These are phyloP conservation scores for Nylanderia fulva DNA, from an alignment of 1,140 invertebrate genomes.

Conservation along the genomic window DNA sequence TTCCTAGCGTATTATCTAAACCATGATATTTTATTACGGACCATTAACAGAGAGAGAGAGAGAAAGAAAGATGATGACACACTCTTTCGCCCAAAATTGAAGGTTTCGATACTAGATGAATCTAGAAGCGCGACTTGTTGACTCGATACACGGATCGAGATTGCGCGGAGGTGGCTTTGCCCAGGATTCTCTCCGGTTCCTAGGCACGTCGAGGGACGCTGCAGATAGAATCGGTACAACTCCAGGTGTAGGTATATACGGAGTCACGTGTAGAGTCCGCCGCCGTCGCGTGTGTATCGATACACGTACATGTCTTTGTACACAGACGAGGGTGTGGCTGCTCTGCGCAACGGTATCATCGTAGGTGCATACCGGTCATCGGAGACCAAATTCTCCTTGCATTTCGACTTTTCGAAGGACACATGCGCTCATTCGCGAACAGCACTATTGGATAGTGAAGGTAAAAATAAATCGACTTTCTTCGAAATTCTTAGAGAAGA, in stretches of 20 bases:
- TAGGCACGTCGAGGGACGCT: constrained; percentile 52
- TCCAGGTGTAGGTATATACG: constrained; percentile 42
- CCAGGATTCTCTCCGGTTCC: constrained; percentile 44
- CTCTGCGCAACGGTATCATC: constrained; percentile 82
- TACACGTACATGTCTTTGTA: constrained; percentile 58
- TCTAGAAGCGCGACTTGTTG: constrained; percentile 32
- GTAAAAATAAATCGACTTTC: neutral
- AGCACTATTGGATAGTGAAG: neutral
- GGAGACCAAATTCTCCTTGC: constrained; percentile 63
- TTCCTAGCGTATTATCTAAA: neutral
- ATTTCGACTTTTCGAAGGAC: constrained; percentile 36
- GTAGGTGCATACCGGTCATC: constrained; percentile 77
- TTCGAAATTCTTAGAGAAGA: constrained; percentile 7
- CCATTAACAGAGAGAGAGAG: neutral
- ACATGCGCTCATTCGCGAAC: neutral
- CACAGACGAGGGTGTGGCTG: constrained; percentile 81
- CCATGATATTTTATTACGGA: neutral
- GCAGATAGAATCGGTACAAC: constrained; percentile 72
- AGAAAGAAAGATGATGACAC: too few relatives aligned
- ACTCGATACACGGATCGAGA: constrained; percentile 18
- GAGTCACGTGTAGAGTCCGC: constrained; percentile 50
- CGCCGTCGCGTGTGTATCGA: constrained; percentile 47
- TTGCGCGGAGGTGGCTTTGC: constrained; percentile 44
- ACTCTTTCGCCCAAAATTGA: neutral
- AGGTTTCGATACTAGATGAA: neutral